phyloP scores from a whole-genome alignment of 2,113 vertebrate genomes.

The Bufo gargarizans region DNA sequence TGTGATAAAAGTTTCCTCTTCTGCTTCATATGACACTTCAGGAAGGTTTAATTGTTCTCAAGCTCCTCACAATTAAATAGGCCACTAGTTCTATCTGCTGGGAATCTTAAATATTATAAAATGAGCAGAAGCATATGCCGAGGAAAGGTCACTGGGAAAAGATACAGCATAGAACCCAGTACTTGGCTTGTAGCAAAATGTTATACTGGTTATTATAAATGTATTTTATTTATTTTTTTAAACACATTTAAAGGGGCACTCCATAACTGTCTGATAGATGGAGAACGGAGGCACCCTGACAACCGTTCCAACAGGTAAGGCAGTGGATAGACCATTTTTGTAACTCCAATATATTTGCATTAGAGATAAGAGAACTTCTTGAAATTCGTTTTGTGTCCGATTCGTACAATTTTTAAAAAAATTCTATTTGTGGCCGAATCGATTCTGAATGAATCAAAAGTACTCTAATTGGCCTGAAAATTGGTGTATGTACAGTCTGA shows the following conservation, averaged over 20 bases:
- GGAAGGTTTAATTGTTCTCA: slow-evolving; percentile 9
- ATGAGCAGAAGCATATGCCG: not conserved
- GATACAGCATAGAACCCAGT: too few relatives aligned
- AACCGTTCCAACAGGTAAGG: too few relatives aligned
- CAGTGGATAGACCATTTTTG: too few relatives aligned
- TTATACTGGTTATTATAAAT: not conserved
- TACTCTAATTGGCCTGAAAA: too few relatives aligned
- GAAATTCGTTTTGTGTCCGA: too few relatives aligned
- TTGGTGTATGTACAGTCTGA: too few relatives aligned
- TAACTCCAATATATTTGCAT: too few relatives aligned
- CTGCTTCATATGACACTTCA: slow-evolving; percentile 23
- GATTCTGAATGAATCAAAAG: too few relatives aligned
- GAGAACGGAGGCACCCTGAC: not conserved
- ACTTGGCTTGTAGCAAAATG: not conserved
- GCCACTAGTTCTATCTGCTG: not conserved
- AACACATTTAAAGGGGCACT: not conserved
- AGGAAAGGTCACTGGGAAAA: not conserved
- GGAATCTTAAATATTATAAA: not conserved
- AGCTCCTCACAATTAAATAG: slow-evolving; percentile 6
- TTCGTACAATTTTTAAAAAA: too few relatives aligned
- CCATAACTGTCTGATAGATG: too few relatives aligned
- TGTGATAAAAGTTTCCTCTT: slow-evolving; percentile 44
- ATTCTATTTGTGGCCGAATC: too few relatives aligned
- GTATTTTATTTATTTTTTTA: not conserved
- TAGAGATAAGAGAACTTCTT: too few relatives aligned